phyloP scores from a whole-genome alignment of 1,140 invertebrate genomes.

The Drosophila prosaltans region DNA sequence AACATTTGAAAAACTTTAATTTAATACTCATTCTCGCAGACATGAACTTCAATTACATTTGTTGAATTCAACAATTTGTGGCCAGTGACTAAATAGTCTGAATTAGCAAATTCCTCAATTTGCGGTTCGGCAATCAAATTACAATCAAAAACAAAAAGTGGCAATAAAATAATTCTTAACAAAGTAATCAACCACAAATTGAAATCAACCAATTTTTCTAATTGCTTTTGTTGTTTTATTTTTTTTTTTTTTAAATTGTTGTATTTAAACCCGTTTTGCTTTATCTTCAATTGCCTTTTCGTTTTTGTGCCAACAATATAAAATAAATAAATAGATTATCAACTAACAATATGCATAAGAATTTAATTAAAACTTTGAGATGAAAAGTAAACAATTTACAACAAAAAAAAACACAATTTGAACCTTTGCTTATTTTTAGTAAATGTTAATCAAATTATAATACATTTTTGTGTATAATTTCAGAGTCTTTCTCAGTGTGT shows the following conservation, averaged over 20 bases:
- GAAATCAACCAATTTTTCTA: slow-evolving; percentile 11
- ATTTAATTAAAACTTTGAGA: slow-evolving; percentile 53
- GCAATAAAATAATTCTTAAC: slow-evolving; percentile 26
- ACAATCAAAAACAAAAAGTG: slow-evolving; percentile 17
- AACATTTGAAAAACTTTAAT: not conserved
- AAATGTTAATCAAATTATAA: slow-evolving; percentile 19
- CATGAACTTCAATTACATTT: no score
- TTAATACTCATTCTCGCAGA: not conserved
- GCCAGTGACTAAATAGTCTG: not conserved
- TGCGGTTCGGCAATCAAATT: not conserved
- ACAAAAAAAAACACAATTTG: slow-evolving; percentile 1
- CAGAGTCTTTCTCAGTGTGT: not conserved
- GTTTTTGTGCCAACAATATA: not conserved
- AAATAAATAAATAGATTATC: slow-evolving; percentile 18
- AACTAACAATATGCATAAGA: slow-evolving; percentile 27
- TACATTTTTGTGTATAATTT: slow-evolving; percentile 11
- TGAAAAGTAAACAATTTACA: slow-evolving; percentile 25
- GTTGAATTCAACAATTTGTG: not conserved
- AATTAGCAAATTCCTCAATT: slow-evolving; percentile 4
- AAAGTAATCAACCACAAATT: slow-evolving; percentile 36
- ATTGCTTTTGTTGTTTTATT: not conserved
- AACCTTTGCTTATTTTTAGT: not conserved
- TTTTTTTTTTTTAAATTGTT: not conserved
- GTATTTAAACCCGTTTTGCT: not conserved
- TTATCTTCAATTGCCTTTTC: slow-evolving; percentile 4